These are phyloP conservation scores for Lagenorhynchus albirostris DNA, from an alignment of 2,113 vertebrate genomes.

Conservation along the genomic window DNA sequence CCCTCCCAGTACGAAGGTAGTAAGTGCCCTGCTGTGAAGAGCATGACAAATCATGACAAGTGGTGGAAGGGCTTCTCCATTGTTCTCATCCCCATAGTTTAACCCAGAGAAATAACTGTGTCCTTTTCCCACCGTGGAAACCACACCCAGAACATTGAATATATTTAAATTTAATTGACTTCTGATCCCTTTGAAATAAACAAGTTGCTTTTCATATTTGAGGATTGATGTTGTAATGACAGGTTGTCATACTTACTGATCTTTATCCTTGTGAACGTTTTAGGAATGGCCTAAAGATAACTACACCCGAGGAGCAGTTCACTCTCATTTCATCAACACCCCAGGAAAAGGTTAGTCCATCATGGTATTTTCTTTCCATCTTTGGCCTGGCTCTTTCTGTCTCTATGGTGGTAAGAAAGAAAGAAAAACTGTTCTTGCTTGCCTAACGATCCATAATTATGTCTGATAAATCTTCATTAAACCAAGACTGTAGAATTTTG, in stretches of 20 bases:
- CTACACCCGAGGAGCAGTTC: slow-evolving; percentile 95
- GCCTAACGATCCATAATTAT: not conserved
- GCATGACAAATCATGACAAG: not conserved
- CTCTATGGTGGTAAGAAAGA: not conserved
- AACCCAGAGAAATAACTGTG: not conserved
- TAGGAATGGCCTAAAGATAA: slow-evolving; percentile 95
- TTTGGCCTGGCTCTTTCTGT: not conserved
- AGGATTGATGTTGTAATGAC: not conserved
- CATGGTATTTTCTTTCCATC: not conserved
- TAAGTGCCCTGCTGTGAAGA: not conserved
- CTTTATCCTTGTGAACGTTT: not conserved
- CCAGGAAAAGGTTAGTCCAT: slow-evolving; percentile 91
- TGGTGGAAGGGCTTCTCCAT: not conserved
- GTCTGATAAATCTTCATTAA: not conserved
- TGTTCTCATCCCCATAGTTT: not conserved
- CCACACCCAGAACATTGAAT: not conserved
- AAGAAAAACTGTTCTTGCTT: not conserved
- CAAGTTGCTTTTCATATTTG: not conserved
- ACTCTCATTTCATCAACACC: slow-evolving; percentile 91
- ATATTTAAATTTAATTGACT: not conserved
- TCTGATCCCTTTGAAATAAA: not conserved
- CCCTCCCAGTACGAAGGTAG: not conserved
- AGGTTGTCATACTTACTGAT: not conserved
- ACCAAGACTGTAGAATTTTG: not conserved
- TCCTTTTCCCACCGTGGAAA: not conserved